These are phyloP conservation scores for Diarsia mendica DNA, from an alignment of 2,888 invertebrate species.

Conservation along the genomic window DNA sequence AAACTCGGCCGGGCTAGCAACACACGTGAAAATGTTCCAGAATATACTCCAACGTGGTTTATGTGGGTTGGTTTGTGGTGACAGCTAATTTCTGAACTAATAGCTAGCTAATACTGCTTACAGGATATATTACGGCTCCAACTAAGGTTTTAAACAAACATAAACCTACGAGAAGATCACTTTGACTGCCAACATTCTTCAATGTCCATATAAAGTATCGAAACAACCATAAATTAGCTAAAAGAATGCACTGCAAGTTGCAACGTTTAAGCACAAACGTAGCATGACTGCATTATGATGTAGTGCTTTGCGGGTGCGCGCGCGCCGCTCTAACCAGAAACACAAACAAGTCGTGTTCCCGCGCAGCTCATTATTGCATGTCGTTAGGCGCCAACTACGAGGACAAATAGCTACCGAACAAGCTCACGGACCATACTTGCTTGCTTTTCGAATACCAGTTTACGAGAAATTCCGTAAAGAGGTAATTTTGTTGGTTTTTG, in stretches of 20 bases:
- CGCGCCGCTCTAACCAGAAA: slow-evolving; percentile 75
- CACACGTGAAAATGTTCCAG: slow-evolving; percentile 48
- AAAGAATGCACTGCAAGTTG: slow-evolving; percentile 41
- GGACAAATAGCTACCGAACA: slow-evolving; percentile 70
- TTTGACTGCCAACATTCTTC: neutral
- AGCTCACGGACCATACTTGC: slow-evolving; percentile 59
- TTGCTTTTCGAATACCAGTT: slow-evolving; percentile 56
- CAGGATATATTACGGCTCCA: neutral
- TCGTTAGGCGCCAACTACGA: slow-evolving; percentile 85
- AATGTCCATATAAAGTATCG: neutral
- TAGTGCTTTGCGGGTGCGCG: slow-evolving; percentile 56
- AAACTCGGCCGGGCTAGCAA: slow-evolving; percentile 57
- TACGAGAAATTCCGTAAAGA: slow-evolving; percentile 48
- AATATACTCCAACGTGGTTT: slow-evolving; percentile 5
- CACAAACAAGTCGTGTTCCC: slow-evolving; percentile 78
- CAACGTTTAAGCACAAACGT: slow-evolving; percentile 66
- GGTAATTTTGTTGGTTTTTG: slow-evolving; percentile 36
- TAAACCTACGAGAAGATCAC: neutral
- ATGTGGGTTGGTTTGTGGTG: neutral
- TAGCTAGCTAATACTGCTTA: neutral
- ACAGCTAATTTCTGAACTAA: neutral
- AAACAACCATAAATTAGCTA: slow-evolving; percentile 19
- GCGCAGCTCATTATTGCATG: slow-evolving; percentile 85
- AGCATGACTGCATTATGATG: slow-evolving; percentile 49
- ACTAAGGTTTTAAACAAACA: neutral